Percentiles rank a stretch among this genome's conserved stretches.
These are phyloP conservation scores for Apolygus lucorum DNA, from an alignment of 1,140 invertebrate genomes.

Conservation along the genomic window DNA sequence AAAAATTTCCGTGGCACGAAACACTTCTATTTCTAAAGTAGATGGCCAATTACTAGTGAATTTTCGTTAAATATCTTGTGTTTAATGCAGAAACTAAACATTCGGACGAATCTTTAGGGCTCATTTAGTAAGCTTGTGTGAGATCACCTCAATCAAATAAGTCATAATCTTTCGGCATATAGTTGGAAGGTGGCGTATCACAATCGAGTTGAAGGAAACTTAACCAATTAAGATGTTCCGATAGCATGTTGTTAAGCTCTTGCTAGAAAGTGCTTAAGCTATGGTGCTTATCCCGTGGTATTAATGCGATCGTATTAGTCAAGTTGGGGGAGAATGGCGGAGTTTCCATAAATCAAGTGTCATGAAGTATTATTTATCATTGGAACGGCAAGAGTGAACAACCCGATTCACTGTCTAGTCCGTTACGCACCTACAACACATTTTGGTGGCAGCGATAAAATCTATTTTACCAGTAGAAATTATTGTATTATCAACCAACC, in stretches of 20 bases:
- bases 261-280: constrained; percentile 8
- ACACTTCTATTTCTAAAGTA: too few species aligned
- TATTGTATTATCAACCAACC: too few species aligned
- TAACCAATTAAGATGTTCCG: constrained; percentile 7
- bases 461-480: too few species aligned
- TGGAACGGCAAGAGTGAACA: not conserved
- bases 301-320: constrained; percentile 4
- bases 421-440: too few species aligned
- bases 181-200: not conserved
- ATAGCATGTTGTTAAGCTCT: not conserved
- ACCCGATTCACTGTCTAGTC: not conserved
- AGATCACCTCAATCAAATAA: too few species aligned
- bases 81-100: too few species aligned
- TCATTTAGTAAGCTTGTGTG: too few species aligned
- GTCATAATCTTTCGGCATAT: not conserved
- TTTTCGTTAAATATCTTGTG: too few species aligned
- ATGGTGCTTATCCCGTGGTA: constrained; percentile 7
- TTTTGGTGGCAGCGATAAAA: too few species aligned
- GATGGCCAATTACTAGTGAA: too few species aligned
- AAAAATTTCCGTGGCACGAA: too few species aligned
- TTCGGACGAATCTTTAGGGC: too few species aligned
- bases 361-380: constrained; percentile 5
- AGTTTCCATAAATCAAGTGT: constrained; percentile 9
- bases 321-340: not conserved
- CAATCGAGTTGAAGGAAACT: not conserved